These are phyloP conservation scores for Alsophila aescularia DNA, from an alignment of 2,888 invertebrate species.

Conservation along the genomic window DNA sequence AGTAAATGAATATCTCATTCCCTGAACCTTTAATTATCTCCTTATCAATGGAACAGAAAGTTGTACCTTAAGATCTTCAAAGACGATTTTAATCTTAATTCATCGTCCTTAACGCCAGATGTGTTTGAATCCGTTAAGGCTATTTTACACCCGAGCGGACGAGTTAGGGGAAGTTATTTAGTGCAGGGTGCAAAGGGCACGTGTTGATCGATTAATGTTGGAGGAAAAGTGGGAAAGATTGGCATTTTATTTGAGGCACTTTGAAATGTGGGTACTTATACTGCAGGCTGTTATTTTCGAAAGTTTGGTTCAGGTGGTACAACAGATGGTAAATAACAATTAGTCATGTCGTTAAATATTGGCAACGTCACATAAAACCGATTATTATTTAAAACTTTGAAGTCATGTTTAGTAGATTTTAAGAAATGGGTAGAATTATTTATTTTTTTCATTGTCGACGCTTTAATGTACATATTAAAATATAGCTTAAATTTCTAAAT, in stretches of 20 bases:
- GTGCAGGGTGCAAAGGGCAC: conserved; percentile 26
- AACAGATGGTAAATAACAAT: too few relatives aligned
- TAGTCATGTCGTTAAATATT: too few relatives aligned
- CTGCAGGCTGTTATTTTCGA: too few relatives aligned
- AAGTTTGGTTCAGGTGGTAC: too few relatives aligned
- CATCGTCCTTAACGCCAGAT: conserved; percentile 27
- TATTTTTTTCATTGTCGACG: too few relatives aligned
- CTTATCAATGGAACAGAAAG: conserved; percentile 23
- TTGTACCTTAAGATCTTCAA: conserved; percentile 27
- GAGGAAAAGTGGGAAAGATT: conserved; percentile 5
- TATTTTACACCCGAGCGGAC: conserved; percentile 35
- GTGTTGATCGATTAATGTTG: conserved; percentile 35
- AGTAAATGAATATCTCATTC: conserved; percentile 23
- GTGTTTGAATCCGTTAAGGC: conserved; percentile 34
- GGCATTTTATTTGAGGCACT: conserved; percentile 7
- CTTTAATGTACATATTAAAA: too few relatives aligned
- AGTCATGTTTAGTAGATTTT: too few relatives aligned
- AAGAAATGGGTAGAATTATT: too few relatives aligned
- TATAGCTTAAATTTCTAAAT: too few relatives aligned
- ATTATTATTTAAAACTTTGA: too few relatives aligned
- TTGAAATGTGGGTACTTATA: too few relatives aligned
- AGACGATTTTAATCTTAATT: conserved; percentile 34
- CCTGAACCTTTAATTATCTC: conserved; percentile 25
- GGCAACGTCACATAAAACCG: too few relatives aligned
- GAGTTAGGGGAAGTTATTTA: conserved; percentile 28